Conservation (phyloP, 2,113 vertebrate species). For the Brachirus orientalis region DNA sequence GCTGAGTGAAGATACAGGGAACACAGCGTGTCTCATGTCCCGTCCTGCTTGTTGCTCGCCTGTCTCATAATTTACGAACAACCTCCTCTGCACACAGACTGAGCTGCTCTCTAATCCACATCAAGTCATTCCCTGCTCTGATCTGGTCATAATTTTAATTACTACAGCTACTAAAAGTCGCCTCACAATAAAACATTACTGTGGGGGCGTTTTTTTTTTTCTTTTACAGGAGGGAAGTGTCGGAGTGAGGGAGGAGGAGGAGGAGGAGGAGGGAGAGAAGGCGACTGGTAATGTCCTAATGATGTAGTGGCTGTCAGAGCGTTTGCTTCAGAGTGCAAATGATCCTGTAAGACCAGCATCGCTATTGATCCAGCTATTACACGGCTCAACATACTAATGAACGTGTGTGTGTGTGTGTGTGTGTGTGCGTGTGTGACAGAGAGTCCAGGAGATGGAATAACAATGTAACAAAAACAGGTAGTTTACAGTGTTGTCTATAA, state of each 20-base stretch:
- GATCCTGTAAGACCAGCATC: conserved; percentile 77
- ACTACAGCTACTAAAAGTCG: neutral
- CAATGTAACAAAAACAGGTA: conserved; percentile 31
- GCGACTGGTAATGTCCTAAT: conserved; percentile 70
- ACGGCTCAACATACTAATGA: conserved; percentile 65
- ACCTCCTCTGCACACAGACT: too few relatives aligned
- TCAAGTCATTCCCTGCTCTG: neutral
- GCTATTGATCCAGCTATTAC: conserved; percentile 73
- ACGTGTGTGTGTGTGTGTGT: conserved; percentile 25
- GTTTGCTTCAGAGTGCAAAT: conserved; percentile 75
- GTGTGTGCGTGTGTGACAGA: neutral
- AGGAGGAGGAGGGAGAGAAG: conserved; percentile 1
- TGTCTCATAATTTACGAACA: too few relatives aligned
- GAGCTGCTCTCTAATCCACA: too few relatives aligned
- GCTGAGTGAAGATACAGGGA: too few relatives aligned
- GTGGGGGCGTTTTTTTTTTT: neutral
- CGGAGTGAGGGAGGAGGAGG: conserved; percentile 1
- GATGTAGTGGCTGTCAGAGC: conserved; percentile 75
- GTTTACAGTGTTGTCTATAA: conserved; percentile 3
- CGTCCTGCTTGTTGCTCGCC: too few relatives aligned
- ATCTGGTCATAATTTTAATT: neutral
- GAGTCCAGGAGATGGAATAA: neutral
- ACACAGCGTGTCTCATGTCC: too few relatives aligned
- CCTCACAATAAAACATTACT: neutral
- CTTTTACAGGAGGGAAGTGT: neutral